phyloP scores from a whole-genome alignment of 2,888 invertebrate species.

The Galerucella pusilla region DNA sequence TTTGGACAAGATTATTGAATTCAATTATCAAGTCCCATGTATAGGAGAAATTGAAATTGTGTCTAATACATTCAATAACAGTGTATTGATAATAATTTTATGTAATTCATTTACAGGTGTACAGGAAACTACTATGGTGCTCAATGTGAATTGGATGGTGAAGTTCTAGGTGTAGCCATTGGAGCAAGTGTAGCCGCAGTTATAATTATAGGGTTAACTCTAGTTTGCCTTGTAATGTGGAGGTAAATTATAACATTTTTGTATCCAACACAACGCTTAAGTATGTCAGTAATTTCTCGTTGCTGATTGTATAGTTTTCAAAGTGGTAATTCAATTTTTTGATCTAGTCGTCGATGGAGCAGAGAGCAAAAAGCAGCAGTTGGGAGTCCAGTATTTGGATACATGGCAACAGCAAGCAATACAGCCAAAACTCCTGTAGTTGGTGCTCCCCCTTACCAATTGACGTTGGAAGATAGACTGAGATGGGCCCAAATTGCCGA shows the following conservation, averaged over 20 bases:
- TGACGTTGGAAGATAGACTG: conserved; percentile 82
- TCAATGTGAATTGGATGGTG: conserved; percentile 91
- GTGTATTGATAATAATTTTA: too few species aligned
- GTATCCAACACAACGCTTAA: not conserved
- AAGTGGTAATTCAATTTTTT: conserved; percentile 3
- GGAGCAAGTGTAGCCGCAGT: conserved; percentile 91
- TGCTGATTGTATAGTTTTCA: too few species aligned
- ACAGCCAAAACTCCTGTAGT: conserved; percentile 78
- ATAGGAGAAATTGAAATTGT: too few species aligned
- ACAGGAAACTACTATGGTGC: conserved; percentile 89
- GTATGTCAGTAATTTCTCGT: too few species aligned
- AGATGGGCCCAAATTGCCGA: conserved; percentile 92
- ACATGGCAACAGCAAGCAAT: conserved; percentile 79
- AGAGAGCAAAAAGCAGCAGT: conserved; percentile 85
- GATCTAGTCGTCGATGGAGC: conserved; percentile 85
- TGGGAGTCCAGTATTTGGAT: conserved; percentile 88
- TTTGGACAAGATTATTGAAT: too few species aligned
- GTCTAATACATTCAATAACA: too few species aligned
- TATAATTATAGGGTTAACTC: conserved; percentile 86
- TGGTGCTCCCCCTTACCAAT: conserved; percentile 82
- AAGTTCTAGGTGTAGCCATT: conserved; percentile 90
- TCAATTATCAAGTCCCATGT: too few species aligned
- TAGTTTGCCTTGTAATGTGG: conserved; percentile 91
- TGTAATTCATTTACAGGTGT: conserved; percentile 69
- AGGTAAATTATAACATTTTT: conserved; percentile 69